Evolutionary conservation across 2,797 vertebrate genomes (phyloP).

Genomic region (Enteromius argenteus): DNA sequence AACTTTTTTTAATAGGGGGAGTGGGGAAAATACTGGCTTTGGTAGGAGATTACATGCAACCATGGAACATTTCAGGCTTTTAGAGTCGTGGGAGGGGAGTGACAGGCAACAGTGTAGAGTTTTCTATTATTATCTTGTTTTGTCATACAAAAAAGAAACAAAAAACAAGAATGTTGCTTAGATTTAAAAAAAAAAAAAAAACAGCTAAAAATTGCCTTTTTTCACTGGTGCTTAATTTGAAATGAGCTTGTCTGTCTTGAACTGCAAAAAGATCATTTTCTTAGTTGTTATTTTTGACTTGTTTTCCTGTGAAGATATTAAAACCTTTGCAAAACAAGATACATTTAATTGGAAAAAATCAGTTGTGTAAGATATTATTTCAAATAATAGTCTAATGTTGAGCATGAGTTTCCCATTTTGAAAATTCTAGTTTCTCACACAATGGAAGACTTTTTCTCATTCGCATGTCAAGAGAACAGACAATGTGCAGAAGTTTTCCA

Average conservation of each 20-base stretch:
- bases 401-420: neutral
- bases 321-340: neutral
- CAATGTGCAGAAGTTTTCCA: neutral
- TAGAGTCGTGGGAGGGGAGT: constrained; percentile 44
- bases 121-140: constrained; percentile 65
- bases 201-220: constrained; percentile 69
- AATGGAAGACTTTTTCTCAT: neutral
- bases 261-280: constrained; percentile 28
- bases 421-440: neutral
- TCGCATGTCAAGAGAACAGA: neutral
- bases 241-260: constrained; percentile 56
- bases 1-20: constrained; percentile 50
- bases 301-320: constrained; percentile 8
- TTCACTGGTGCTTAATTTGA: constrained; percentile 75
- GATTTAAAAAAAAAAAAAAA: constrained; percentile 61
- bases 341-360: neutral
- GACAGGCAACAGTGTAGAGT: constrained; percentile 52
- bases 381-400: neutral
- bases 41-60: constrained; percentile 44
- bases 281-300: constrained; percentile 9
- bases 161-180: constrained; percentile 69
- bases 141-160: constrained; percentile 61
- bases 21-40: constrained; percentile 22
- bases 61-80: constrained; percentile 32
- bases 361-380: neutral